A percentile compares a stretch with the other conserved stretches of the same genome.
phyloP scores from a whole-genome alignment of 2,888 invertebrate species.

The Branchipolynoe longqiensis region DNA sequence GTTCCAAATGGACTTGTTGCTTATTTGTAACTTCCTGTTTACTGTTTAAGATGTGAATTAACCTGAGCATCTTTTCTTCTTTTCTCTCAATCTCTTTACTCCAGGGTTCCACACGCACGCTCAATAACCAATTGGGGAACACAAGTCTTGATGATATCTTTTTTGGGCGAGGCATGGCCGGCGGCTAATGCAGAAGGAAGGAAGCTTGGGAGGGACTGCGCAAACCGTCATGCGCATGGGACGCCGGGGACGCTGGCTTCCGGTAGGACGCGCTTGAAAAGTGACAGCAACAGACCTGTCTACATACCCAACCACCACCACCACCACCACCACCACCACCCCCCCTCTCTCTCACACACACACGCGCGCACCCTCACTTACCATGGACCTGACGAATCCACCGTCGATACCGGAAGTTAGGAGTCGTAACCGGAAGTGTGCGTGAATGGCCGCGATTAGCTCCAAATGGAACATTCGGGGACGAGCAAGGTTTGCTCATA shows the following conservation, averaged over 20 bases:
- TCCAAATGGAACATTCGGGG: too few relatives aligned
- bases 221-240: background rate
- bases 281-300: background rate
- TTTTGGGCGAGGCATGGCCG: conserved; percentile 6
- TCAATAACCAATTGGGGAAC: conserved; percentile 43
- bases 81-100: too few relatives aligned
- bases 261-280: background rate
- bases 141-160: conserved; percentile 17
- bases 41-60: too few relatives aligned
- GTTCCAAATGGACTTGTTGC: too few relatives aligned
- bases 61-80: too few relatives aligned
- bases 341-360: background rate
- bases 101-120: conserved; percentile 57
- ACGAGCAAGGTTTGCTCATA: too few relatives aligned
- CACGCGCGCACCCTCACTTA: background rate
- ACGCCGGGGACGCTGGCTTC: background rate
- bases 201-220: background rate
- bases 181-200: background rate
- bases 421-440: too few relatives aligned
- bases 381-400: too few relatives aligned
- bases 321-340: conserved; percentile 8
- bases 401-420: too few relatives aligned
- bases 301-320: background rate
- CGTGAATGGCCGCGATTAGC: too few relatives aligned
- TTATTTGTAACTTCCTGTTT: too few relatives aligned